Base-by-base conservation (phyloP, 2,797 vertebrate genomes). In the Alosa sapidissima region DNA sequence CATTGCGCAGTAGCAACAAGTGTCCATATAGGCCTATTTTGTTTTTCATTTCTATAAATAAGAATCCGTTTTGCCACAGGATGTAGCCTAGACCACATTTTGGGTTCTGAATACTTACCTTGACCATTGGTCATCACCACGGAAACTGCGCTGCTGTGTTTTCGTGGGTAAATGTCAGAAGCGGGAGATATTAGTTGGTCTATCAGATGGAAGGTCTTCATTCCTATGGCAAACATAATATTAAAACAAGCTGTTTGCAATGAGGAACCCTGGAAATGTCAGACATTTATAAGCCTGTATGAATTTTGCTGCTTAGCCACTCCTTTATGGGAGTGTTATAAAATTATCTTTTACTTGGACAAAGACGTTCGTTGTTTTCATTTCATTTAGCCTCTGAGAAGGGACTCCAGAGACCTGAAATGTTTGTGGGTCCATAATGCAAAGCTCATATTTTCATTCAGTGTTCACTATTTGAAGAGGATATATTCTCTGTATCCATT, bases 361-460 rank as follows among this genome's bases (percentile, higher is more conserved):
- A 47, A 78, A 47, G 47, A 47, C 6, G 16, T 47, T 47, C 28
- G 2, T 21, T 19, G 13, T 72, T 33, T 19, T 28, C 28, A 28
- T 28, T 6, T 16, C 36, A 21, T 78, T 11, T 7, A 78, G 41
- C 19, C 65, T 62, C 3, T 36, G 36, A 72, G 11, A 16, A 78
- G 7, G 19, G 72, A 41, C 33, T 87, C 82, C 84, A 51, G 68
- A 14, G 68, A 78, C 81, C 72, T 49, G 21, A 52, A 54, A 81
- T 78, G 55, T 33, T 52, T 60, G 87, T 88, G 85, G 88, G 87
- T 87, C 84, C 85, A 28, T 86, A 88, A 89, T 87, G 88, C 83
- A 87, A 89, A 88, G 82, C 51, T 82, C 47, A 16, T 47, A 72
- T 85, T 81, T 45, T 55, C 54, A 54, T 52, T 65, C 47, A 54